Evolutionary conservation across 2,888 invertebrate genomes (phyloP).

Genomic region (Odontomyia ornata): DNA sequence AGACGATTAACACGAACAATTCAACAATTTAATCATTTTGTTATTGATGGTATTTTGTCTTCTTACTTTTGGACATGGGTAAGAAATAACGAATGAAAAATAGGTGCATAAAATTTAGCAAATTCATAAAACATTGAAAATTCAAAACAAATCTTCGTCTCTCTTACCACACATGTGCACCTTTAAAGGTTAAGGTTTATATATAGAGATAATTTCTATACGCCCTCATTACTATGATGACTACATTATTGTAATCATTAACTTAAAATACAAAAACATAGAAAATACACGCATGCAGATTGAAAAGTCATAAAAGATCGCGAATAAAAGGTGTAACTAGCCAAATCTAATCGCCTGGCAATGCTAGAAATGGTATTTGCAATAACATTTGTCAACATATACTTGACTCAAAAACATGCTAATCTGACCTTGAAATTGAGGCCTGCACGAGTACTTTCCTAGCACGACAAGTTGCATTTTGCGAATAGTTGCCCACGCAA

Average conservation of each 20-base stretch:
- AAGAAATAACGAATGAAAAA: constrained; percentile 5
- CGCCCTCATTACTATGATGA: constrained; percentile 37
- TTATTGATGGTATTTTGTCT: neutral
- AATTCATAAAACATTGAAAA: neutral
- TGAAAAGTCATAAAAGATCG: too few species aligned
- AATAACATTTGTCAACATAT: too few species aligned
- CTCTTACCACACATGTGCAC: constrained; percentile 43
- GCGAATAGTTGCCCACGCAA: too few species aligned
- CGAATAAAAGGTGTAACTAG: too few species aligned
- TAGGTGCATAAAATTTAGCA: constrained; percentile 31
- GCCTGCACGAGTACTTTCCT: too few species aligned
- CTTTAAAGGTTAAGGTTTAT: constrained; percentile 33
- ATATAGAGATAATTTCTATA: constrained; percentile 32
- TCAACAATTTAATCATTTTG: too few species aligned
- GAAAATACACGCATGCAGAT: constrained; percentile 23
- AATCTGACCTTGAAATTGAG: too few species aligned
- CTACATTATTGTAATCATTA: constrained; percentile 36
- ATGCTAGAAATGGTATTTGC: too few species aligned
- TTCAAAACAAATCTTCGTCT: constrained; percentile 38
- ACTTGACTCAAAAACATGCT: too few species aligned
- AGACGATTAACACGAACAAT: neutral
- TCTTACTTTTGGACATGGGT: neutral
- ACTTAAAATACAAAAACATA: constrained; percentile 24
- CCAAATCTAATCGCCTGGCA: too few species aligned
- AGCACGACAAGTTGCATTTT: too few species aligned